A percentile compares a stretch with the other conserved stretches of the same genome.
Evolutionary conservation across 2,797 vertebrate species (phyloP).

Genomic region (Holocentrus rufus): DNA sequence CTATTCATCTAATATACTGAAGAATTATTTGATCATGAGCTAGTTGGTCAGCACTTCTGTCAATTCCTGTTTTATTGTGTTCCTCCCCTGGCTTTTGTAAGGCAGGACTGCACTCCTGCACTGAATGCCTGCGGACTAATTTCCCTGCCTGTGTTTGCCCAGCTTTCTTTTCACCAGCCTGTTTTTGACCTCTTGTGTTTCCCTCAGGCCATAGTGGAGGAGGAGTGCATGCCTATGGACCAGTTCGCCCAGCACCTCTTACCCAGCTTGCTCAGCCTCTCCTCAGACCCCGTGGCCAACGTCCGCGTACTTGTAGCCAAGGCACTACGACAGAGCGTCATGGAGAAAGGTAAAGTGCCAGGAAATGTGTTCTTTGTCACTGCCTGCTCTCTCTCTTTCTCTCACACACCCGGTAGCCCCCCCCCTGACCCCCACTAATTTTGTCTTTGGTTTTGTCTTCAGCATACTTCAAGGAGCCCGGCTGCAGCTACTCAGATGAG

Average conservation of each 20-base stretch:
- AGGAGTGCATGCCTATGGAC: constrained; percentile 88
- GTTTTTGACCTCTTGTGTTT: constrained; percentile 9
- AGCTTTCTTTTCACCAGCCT: neutral
- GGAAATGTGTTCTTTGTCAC: neutral
- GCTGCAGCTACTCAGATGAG: constrained; percentile 89
- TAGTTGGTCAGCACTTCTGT: constrained; percentile 24
- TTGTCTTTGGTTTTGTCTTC: constrained; percentile 37
- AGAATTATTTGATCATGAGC: neutral
- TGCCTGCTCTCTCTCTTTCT: neutral
- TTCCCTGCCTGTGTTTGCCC: neutral
- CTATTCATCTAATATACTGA: neutral
- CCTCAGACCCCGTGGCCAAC: constrained; percentile 89
- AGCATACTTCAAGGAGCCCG: constrained; percentile 91
- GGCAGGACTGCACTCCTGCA: neutral
- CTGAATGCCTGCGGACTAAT: neutral
- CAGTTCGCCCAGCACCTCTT: constrained; percentile 89
- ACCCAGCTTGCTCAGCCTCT: constrained; percentile 89
- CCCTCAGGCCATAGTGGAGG: constrained; percentile 84
- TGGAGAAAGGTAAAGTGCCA: constrained; percentile 87
- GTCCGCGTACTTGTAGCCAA: constrained; percentile 90
- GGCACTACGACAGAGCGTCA: constrained; percentile 86
- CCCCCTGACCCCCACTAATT: neutral
- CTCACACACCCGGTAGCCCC: neutral
- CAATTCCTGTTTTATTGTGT: neutral
- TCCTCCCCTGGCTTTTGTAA: neutral